Conservation (phyloP, 1,140 invertebrate genomes). For the Aporrectodea caliginosa region DNA sequence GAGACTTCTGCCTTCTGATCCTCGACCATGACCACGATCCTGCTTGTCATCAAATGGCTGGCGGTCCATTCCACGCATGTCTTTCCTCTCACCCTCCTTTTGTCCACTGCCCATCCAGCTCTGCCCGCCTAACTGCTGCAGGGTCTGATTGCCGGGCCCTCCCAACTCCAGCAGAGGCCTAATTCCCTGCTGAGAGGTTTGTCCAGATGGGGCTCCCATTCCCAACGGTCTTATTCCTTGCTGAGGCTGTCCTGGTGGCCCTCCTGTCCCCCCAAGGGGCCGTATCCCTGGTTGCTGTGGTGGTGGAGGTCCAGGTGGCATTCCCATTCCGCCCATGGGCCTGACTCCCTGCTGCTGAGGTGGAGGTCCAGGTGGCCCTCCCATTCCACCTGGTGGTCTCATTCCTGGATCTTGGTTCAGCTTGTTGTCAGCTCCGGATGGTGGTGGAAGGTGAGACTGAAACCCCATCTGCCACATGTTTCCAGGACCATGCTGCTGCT, state of each 20-base stretch:
- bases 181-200: neutral
- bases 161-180: neutral
- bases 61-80: neutral
- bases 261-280: neutral
- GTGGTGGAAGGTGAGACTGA: neutral
- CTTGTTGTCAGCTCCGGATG: neutral
- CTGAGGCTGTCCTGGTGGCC: neutral
- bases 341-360: neutral
- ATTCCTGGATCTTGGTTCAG: neutral
- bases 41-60: neutral
- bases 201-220: neutral
- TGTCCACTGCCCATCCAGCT: neutral
- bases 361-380: neutral
- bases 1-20: neutral
- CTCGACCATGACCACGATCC: neutral
- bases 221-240: neutral
- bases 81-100: neutral
- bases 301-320: neutral
- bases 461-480: neutral
- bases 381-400: neutral
- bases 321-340: neutral
- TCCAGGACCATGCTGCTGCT: neutral
- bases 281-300: neutral
- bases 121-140: no score
- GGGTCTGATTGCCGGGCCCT: neutral